A percentile compares a stretch with the other conserved stretches of the same genome.
These are phyloP conservation scores for Leistus spinibarbis DNA, from an alignment of 2,888 invertebrate genomes.

Conservation along the genomic window DNA sequence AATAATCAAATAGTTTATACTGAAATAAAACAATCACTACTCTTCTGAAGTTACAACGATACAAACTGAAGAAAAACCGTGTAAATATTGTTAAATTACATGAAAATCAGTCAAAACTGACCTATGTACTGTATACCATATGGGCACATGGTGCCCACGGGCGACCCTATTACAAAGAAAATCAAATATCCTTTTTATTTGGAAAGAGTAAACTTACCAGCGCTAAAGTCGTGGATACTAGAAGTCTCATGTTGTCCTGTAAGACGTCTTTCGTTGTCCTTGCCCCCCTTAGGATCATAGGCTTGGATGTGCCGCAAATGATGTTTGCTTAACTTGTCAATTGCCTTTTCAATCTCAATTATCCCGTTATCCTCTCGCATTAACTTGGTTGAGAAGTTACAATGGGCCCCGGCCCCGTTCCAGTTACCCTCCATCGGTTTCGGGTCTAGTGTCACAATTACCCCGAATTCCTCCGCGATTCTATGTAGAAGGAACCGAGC, in stretches of 20 bases:
- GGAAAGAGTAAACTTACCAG: constrained; percentile 63
- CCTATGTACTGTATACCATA: too few relatives aligned
- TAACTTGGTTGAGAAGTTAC: constrained; percentile 91
- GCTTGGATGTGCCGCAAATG: constrained; percentile 94
- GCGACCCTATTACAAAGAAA: not conserved
- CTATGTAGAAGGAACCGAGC: constrained; percentile 85
- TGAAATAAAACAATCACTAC: too few relatives aligned
- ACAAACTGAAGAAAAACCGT: not conserved
- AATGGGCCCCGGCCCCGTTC: constrained; percentile 97
- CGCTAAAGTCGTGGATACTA: constrained; percentile 95
- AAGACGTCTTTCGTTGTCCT: constrained; percentile 94
- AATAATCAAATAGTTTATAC: not conserved
- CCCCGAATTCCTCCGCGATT: constrained; percentile 92
- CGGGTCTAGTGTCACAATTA: constrained; percentile 77
- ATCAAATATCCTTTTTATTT: too few relatives aligned
- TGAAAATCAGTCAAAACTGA: too few relatives aligned
- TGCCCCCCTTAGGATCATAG: constrained; percentile 94
- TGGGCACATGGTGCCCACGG: too few relatives aligned
- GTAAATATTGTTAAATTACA: constrained; percentile 3
- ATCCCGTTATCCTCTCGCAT: constrained; percentile 93
- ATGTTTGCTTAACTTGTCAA: constrained; percentile 89
- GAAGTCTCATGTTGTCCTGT: constrained; percentile 97
- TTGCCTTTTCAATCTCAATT: constrained; percentile 91
- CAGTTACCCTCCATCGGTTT: constrained; percentile 84
- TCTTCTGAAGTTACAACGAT: not conserved